Percentiles rank a stretch among this genome's conserved stretches.
Conservation (phyloP, 2,888 invertebrate species). For the Silvanus unidentatus region DNA sequence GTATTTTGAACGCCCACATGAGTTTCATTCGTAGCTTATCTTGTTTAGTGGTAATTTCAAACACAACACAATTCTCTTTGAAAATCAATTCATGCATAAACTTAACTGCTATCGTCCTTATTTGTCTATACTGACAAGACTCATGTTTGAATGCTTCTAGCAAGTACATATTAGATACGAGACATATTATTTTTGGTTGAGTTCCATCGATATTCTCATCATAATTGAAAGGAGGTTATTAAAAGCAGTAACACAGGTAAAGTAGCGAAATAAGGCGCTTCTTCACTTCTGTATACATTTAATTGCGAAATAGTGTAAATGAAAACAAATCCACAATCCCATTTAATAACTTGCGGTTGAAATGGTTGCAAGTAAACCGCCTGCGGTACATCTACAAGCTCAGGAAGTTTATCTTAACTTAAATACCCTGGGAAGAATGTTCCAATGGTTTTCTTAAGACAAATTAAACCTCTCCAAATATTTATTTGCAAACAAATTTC, state of each 20-base stretch:
- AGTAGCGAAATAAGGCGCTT: too few species aligned
- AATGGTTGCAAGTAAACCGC: background rate
- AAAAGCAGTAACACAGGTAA: too few species aligned
- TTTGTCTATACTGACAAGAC: too few species aligned
- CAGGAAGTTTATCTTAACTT: slow-evolving; percentile 1
- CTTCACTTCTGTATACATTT: too few species aligned
- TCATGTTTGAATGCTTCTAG: too few species aligned
- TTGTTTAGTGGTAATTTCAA: slow-evolving; percentile 17
- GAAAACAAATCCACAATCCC: background rate
- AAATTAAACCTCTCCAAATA: background rate
- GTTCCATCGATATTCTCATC: too few species aligned
- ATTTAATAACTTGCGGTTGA: slow-evolving; percentile 1
- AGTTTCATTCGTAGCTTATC: slow-evolving; percentile 7
- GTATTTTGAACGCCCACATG: slow-evolving; percentile 9
- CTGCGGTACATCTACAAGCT: background rate
- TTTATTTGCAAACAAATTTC: too few species aligned
- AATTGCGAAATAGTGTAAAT: too few species aligned
- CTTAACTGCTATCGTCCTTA: slow-evolving; percentile 5
- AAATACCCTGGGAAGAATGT: slow-evolving; percentile 1
- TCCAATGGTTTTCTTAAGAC: background rate
- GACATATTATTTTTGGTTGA: too few species aligned
- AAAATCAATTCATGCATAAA: slow-evolving; percentile 20
- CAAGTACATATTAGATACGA: too few species aligned
- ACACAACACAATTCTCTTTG: slow-evolving; percentile 18
- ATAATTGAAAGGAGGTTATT: too few species aligned